These are phyloP conservation scores for Collichthys lucidus DNA, from an alignment of 2,113 vertebrate species.

Conservation along the genomic window DNA sequence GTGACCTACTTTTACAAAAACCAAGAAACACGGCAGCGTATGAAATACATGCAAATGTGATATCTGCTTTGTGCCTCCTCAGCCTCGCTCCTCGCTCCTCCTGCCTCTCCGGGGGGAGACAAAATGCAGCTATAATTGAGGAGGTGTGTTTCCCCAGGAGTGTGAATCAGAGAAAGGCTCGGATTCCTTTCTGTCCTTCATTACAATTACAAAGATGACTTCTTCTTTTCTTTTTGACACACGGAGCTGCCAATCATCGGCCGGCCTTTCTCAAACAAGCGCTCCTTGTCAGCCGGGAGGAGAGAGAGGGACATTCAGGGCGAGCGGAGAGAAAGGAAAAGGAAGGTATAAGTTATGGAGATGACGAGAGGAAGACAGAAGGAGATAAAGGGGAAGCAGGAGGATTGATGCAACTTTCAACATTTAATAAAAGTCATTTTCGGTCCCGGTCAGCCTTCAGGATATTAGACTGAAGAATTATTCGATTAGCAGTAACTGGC, in stretches of 20 bases:
- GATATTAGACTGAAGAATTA: constrained; percentile 38
- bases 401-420: constrained; percentile 27
- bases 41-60: constrained; percentile 46
- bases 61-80: constrained; percentile 37
- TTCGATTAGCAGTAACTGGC: constrained; percentile 48
- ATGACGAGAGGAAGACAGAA: neutral
- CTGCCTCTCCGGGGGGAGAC: constrained; percentile 34
- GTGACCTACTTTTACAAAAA: constrained; percentile 67
- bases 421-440: constrained; percentile 51
- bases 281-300: neutral
- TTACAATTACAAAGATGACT: constrained; percentile 35
- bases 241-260: constrained; percentile 32
- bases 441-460: constrained; percentile 32
- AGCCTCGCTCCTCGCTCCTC: constrained; percentile 24
- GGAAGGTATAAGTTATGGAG: neutral
- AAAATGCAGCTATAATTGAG: constrained; percentile 51
- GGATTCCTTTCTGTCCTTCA: constrained; percentile 11
- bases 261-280: constrained; percentile 42
- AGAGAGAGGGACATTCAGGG: neutral
- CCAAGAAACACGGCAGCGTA: neutral
- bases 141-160: constrained; percentile 14
- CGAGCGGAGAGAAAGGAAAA: neutral
- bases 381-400: neutral
- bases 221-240: constrained; percentile 19
- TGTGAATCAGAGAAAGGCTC: constrained; percentile 14